Conservation (phyloP, 2,888 invertebrate genomes). For the Cheilosia grossa region DNA sequence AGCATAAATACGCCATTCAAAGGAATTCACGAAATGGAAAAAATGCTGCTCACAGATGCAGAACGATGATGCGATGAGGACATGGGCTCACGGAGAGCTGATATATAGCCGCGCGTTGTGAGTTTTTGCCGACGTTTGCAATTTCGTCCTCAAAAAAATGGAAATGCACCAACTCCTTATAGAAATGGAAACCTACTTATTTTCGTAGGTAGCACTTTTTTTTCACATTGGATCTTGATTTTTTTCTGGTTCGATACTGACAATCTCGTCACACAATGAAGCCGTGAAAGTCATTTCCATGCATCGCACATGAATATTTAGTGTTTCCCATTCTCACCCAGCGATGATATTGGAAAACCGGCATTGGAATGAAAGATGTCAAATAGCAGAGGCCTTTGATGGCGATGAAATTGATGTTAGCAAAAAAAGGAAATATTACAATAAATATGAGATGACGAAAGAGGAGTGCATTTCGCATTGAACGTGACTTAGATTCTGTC, state of each 20-base stretch:
- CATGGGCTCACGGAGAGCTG: slow-evolving; percentile 22
- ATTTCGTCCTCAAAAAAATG: slow-evolving; percentile 39
- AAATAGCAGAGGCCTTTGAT: slow-evolving; percentile 36
- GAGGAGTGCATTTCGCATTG: background rate
- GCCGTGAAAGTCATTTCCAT: slow-evolving; percentile 67
- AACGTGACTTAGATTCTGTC: slow-evolving; percentile 38
- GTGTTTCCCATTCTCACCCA: slow-evolving; percentile 67
- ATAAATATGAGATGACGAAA: background rate
- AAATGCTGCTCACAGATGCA: slow-evolving; percentile 33
- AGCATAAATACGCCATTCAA: slow-evolving; percentile 35
- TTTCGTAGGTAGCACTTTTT: slow-evolving; percentile 7
- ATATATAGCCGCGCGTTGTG: slow-evolving; percentile 39
- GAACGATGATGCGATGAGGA: slow-evolving; percentile 31
- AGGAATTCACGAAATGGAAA: slow-evolving; percentile 1
- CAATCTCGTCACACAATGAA: slow-evolving; percentile 53
- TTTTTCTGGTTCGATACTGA: slow-evolving; percentile 23
- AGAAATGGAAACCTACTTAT: slow-evolving; percentile 39
- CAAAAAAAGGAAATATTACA: background rate
- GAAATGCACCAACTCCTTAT: slow-evolving; percentile 40
- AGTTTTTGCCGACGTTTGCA: slow-evolving; percentile 62
- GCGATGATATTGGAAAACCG: slow-evolving; percentile 69
- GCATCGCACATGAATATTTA: slow-evolving; percentile 69
- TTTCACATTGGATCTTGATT: slow-evolving; percentile 7
- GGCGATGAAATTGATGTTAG: slow-evolving; percentile 16
- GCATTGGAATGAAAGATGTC: slow-evolving; percentile 63